These are phyloP conservation scores for Stegostoma tigrinum DNA, from an alignment of 2,113 vertebrate genomes.

Conservation along the genomic window DNA sequence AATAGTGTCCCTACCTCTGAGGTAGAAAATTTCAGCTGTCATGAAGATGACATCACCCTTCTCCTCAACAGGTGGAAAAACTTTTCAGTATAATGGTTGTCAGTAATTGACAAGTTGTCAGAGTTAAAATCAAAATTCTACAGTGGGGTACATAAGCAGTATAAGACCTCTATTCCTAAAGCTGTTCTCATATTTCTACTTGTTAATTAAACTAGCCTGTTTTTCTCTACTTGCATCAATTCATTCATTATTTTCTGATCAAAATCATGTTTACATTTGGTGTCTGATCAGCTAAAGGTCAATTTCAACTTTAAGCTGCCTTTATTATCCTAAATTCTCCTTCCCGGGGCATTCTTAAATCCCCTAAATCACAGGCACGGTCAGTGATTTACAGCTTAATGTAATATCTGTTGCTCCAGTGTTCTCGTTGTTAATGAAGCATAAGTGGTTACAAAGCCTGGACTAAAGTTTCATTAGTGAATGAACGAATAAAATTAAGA, in stretches of 20 bases:
- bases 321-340: background rate
- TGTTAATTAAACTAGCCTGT: background rate
- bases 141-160: background rate
- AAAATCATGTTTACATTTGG: background rate
- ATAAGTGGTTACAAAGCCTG: background rate
- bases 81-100: background rate
- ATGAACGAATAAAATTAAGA: background rate
- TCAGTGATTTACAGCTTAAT: background rate
- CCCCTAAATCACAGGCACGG: background rate
- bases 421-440: background rate
- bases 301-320: background rate
- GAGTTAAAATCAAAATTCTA: background rate
- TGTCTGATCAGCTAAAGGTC: background rate
- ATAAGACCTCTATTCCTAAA: background rate
- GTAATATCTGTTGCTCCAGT: background rate
- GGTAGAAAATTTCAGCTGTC: too few species aligned
- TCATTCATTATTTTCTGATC: background rate
- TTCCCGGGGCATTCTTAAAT: background rate
- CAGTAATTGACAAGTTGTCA: background rate
- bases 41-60: too few species aligned
- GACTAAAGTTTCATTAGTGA: background rate
- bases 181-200: background rate
- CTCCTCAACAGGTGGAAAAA: too few species aligned
- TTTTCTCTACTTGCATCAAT: background rate
- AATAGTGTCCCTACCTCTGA: too few species aligned